A percentile compares a stretch with the other conserved stretches of the same genome.
Evolutionary conservation across 2,113 vertebrate genomes (phyloP).

Genomic region (Anser cygnoides): DNA sequence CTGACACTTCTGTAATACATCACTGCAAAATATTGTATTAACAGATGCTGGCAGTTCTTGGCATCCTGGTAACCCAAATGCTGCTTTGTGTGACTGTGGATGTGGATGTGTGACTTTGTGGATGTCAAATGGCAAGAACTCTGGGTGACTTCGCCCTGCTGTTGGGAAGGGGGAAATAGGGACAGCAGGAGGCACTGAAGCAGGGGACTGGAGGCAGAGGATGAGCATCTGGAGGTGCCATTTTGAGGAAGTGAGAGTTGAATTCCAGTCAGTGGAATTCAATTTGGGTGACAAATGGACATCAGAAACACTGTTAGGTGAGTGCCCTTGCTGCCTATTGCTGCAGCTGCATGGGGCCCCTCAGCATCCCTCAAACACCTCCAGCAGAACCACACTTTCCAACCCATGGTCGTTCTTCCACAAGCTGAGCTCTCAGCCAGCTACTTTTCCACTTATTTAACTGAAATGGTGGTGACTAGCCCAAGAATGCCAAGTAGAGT

Average conservation of each 20-base stretch:
- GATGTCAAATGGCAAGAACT: background rate
- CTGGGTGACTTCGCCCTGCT: background rate
- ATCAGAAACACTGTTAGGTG: background rate
- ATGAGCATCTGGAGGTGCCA: background rate
- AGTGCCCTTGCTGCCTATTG: background rate
- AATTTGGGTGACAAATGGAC: background rate
- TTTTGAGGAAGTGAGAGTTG: background rate
- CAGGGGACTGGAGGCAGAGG: fast-evolving
- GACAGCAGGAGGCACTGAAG: background rate
- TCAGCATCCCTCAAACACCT: background rate
- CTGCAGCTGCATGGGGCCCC: background rate
- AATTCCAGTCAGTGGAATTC: background rate
- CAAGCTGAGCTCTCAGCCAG: background rate
- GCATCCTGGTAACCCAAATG: background rate
- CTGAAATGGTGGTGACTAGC: background rate
- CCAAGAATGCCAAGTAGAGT: background rate
- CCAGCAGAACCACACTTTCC: background rate
- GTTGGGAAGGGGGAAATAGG: background rate
- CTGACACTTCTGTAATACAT: background rate
- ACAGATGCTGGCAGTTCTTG: background rate
- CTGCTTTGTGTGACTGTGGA: background rate
- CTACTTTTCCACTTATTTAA: background rate
- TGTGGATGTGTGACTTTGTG: too few species aligned
- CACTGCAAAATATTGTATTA: background rate
- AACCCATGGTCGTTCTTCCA: background rate